phyloP scores from a whole-genome alignment of 2,113 vertebrate species.

The Protobothrops mucrosquamatus region DNA sequence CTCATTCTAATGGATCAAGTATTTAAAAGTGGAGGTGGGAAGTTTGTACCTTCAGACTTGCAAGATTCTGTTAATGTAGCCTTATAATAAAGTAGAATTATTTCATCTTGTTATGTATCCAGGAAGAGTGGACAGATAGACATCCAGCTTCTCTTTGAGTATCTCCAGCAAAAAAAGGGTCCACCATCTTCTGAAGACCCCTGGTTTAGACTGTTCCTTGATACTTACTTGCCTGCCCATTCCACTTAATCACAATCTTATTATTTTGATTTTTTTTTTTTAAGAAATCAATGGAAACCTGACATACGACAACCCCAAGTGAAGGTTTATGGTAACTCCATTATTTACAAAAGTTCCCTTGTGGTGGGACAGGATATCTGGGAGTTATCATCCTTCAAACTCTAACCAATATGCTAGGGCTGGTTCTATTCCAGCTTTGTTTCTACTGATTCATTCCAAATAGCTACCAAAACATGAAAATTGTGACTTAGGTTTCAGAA shows the following conservation, averaged over 20 bases:
- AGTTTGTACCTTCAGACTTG: too few relatives aligned
- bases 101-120: too few relatives aligned
- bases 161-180: too few relatives aligned
- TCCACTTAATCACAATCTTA: not conserved
- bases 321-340: not conserved
- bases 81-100: too few relatives aligned
- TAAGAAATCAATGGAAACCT: not conserved
- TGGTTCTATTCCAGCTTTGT: not conserved
- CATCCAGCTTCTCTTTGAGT: too few relatives aligned
- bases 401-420: not conserved
- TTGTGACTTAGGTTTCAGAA: not conserved
- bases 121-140: too few relatives aligned
- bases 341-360: not conserved
- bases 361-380: not conserved
- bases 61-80: too few relatives aligned
- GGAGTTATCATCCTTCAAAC: not conserved
- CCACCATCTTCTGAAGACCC: not conserved
- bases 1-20: too few relatives aligned
- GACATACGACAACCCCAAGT: not conserved
- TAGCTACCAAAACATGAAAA: not conserved
- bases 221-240: not conserved
- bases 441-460: not conserved
- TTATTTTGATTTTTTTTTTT: not conserved
- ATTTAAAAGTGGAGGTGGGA: too few relatives aligned
- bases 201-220: not conserved